A percentile compares a stretch with the other conserved stretches of the same genome.
These are phyloP conservation scores for Lepisosteus osseus DNA, from an alignment of 2,113 vertebrate genomes.

Conservation along the genomic window DNA sequence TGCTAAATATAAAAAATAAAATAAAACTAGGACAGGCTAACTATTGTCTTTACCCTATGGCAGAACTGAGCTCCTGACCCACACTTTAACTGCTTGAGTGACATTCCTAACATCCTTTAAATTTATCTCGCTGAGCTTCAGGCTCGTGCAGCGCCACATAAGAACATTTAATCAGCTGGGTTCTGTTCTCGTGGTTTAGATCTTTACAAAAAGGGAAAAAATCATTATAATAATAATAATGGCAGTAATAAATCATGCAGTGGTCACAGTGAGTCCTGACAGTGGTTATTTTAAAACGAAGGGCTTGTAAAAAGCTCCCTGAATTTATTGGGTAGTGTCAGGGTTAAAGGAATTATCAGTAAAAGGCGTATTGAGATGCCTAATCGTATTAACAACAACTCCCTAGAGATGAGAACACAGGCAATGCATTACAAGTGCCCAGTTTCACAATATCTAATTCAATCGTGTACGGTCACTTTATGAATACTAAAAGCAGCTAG, in stretches of 20 bases:
- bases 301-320: background rate
- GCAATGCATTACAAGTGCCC: background rate
- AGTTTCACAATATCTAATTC: slow-evolving; percentile 1
- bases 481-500: background rate
- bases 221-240: background rate
- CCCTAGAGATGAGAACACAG: background rate
- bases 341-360: slow-evolving; percentile 9
- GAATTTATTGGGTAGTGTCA: slow-evolving; percentile 3
- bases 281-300: background rate
- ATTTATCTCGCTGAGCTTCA: too few relatives aligned
- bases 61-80: too few relatives aligned
- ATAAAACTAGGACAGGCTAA: too few relatives aligned
- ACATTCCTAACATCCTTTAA: background rate
- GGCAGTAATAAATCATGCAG: background rate
- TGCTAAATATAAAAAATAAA: too few relatives aligned
- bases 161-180: background rate
- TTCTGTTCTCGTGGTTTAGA: background rate
- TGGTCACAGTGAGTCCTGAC: background rate
- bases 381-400: background rate
- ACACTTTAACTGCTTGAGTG: background rate
- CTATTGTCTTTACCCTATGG: too few relatives aligned
- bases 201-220: background rate
- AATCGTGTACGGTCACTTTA: background rate
- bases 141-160: too few relatives aligned
- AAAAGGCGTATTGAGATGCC: slow-evolving; percentile 2